phyloP scores from a whole-genome alignment of 2,113 vertebrate genomes.

The Nibea albiflora region DNA sequence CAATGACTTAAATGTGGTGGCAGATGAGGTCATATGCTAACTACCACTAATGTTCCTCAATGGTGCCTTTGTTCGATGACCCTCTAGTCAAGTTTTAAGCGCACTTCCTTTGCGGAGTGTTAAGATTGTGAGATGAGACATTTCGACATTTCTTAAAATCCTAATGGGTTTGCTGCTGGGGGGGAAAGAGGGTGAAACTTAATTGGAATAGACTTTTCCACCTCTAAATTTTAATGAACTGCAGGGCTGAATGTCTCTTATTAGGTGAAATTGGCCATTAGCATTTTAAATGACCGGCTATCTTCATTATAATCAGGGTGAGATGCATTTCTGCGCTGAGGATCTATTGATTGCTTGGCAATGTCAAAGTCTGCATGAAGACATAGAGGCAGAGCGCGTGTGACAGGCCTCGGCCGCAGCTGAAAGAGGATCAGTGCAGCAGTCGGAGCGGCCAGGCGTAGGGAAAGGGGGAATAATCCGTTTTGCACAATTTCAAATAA shows the following conservation, averaged over 20 bases:
- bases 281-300: slow-evolving; percentile 83
- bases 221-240: slow-evolving; percentile 85
- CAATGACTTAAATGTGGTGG: slow-evolving; percentile 41
- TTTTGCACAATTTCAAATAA: slow-evolving; percentile 83
- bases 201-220: slow-evolving; percentile 84
- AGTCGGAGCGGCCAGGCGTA: slow-evolving; percentile 40
- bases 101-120: slow-evolving; percentile 50
- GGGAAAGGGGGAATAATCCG: slow-evolving; percentile 69
- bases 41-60: slow-evolving; percentile 60
- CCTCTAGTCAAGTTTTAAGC: slow-evolving; percentile 57
- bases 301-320: slow-evolving; percentile 82
- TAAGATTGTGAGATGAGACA: slow-evolving; percentile 67
- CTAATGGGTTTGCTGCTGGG: slow-evolving; percentile 69
- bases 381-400: slow-evolving; percentile 56
- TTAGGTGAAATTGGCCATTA: slow-evolving; percentile 82
- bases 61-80: slow-evolving; percentile 59
- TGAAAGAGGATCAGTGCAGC: slow-evolving; percentile 50
- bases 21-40: slow-evolving; percentile 70
- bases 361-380: slow-evolving; percentile 80
- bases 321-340: slow-evolving; percentile 71
- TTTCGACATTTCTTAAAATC: slow-evolving; percentile 77
- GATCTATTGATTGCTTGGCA: slow-evolving; percentile 78
- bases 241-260: slow-evolving; percentile 79
- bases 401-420: slow-evolving; percentile 60
- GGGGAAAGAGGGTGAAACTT: slow-evolving; percentile 64